Base-by-base conservation (phyloP, 53 echinoderm and acorn worm genomes). In the Holothuria scabra region DNA sequence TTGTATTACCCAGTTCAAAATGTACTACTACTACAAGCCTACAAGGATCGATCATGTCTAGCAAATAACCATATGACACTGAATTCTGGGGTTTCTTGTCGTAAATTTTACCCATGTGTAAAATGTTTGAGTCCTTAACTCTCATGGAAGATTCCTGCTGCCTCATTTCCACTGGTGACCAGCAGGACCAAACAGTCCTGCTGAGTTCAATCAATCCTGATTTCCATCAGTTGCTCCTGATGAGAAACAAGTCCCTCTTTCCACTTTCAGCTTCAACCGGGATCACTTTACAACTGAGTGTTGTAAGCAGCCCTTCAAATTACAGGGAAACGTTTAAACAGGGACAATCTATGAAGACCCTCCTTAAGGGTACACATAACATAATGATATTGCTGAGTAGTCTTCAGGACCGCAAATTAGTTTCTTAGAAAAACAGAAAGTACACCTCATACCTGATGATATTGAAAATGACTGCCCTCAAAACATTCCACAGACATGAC, bases 241-340 rank as follows among this genome's bases (percentile, higher is more conserved):
- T 28, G 28, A 72, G 72, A 72, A 72, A 24, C 24, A 44, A 48
- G 46, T 9, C 72, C 44, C 23, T 26, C 24, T 21, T 44, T 11
- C 69, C 46, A 25, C 25, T 72, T 46, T 72, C 72, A 72, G 34
- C 44, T 25, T 48, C 72, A 72, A 44, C 48, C 26, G 72, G 23
- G 48, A 72, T 72, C 72, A 72, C 72, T 44, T 72, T 44, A 44
- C 72, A 72, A 72, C 46, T 72, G 46, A 72, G 72, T 34, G 69
- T 44, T 72, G 46, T 44, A 23, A 72, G 46, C 46, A 20, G 24
- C n/a, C 48, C 37, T 49, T 13, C 46, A 44, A 72, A 72, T 72
- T 72, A 72, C 46, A 13, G 23, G 12, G 46, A 72, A 52, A 72
- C 48, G 46, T 46, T 48, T 38, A 72, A 72, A 72, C 34, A 34